Base-by-base conservation (phyloP, 2,113 vertebrate genomes). In the Hepsetus odoe region DNA sequence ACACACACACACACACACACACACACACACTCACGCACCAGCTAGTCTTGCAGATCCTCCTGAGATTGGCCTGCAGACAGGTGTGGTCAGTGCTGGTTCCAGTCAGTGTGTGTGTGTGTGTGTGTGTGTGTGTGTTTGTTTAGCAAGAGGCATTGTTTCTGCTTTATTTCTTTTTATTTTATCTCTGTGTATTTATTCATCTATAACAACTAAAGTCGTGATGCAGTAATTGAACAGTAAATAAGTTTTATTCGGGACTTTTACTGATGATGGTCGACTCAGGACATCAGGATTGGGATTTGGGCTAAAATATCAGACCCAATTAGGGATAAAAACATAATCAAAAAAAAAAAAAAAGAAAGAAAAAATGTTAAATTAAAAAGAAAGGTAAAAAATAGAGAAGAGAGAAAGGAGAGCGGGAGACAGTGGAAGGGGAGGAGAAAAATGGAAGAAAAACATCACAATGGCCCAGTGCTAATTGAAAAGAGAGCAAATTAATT, bases 401-500 rank as follows among this genome's bases (percentile, higher is more conserved):
- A 75, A 72, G 84, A 85, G 82, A 80, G 46, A 68, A 30, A 79
- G 46, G 74, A 87, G 66, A 74, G 72, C 58, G 49, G 53, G 66
- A 22, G 22, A 8, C 26, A 65, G 62, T 53, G 72, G 65, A 51
- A 30, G 46, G 18, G 80, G 72, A 46, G 62, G 72, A 87, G 55
- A 78, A 71, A 66, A 84, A 67, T 65, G 80, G 73, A 55, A 74
- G 73, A 65, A 82, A 70, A 80, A 74, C 77, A 82, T 82, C 77
- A 73, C 77, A 74, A 79, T 80, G 80, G 74, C 77, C 55, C 26
- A 77, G 76, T 59, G 68, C 77, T 85, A 85, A 85, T 82, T 85
- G 83, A 84, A 84, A 82, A 80, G 80, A 85, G 83, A 82, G 80
- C 77, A 85, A 85, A 85, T 85, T 82, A 85, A 85, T 85, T 85